Evolutionary conservation across 2,888 invertebrate genomes (phyloP).

Genomic region (Ectemnius cavifrons): DNA sequence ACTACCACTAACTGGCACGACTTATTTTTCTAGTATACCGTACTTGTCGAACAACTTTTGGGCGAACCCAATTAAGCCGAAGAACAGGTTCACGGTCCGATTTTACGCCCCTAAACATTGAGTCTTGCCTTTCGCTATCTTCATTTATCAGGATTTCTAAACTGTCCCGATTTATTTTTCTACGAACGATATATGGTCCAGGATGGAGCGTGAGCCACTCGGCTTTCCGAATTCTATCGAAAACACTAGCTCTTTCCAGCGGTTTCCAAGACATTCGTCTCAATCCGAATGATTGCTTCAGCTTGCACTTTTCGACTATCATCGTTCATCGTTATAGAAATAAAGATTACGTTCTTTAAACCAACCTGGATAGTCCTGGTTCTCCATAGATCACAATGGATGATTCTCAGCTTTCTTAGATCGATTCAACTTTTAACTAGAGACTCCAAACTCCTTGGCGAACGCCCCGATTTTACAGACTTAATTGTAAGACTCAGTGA

Average conservation of each 20-base stretch:
- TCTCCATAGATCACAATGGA: no score
- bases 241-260: neutral
- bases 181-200: conserved; percentile 36
- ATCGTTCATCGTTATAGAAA: conserved; percentile 6
- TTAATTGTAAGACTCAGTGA: no score
- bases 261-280: conserved; percentile 27
- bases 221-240: conserved; percentile 29
- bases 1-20: no score
- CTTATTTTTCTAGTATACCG: conserved; percentile 59
- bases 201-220: neutral
- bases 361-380: no score
- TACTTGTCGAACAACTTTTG: neutral
- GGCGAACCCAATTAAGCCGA: neutral
- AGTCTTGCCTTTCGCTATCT: neutral
- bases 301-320: conserved; percentile 5
- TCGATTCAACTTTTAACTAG: no score
- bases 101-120: conserved; percentile 25
- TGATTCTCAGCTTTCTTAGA: no score
- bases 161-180: conserved; percentile 23
- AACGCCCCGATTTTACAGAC: no score
- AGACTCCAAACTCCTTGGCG: no score
- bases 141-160: conserved; percentile 41
- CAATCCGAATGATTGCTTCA: conserved; percentile 21
- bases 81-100: neutral
- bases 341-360: no score